phyloP scores from a whole-genome alignment of 2,113 vertebrate species.

The Phycodurus eques region DNA sequence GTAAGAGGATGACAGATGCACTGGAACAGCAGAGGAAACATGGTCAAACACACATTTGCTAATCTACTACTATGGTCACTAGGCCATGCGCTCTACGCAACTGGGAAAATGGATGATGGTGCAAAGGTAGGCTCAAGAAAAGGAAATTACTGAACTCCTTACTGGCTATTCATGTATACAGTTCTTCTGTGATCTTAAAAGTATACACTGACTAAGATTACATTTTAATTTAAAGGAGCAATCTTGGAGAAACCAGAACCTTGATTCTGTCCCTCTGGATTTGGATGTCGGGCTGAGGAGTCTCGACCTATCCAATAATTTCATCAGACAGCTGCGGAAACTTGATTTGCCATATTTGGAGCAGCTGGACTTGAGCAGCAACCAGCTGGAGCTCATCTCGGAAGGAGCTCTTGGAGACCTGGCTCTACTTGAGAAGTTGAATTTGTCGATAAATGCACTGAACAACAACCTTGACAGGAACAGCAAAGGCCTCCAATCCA shows the following conservation, averaged over 20 bases:
- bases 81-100: constrained; percentile 21
- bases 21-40: constrained; percentile 40
- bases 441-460: constrained; percentile 72
- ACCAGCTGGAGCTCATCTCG: constrained; percentile 75
- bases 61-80: constrained; percentile 53
- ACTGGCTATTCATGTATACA: neutral
- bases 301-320: constrained; percentile 79
- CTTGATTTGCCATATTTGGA: constrained; percentile 65
- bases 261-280: constrained; percentile 66
- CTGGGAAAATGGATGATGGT: constrained; percentile 17
- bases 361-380: constrained; percentile 71
- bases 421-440: constrained; percentile 63
- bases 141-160: neutral
- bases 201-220: constrained; percentile 30
- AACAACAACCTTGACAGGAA: constrained; percentile 64
- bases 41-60: constrained; percentile 46
- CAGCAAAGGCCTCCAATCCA: constrained; percentile 58
- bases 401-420: constrained; percentile 64
- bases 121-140: constrained; percentile 54
- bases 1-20: constrained; percentile 34
- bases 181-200: constrained; percentile 4
- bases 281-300: constrained; percentile 61
- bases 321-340: constrained; percentile 71
- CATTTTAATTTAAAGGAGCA: constrained; percentile 49
- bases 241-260: constrained; percentile 69